These are phyloP conservation scores for Euplexia lucipara DNA, from an alignment of 2,888 invertebrate species.

Conservation along the genomic window DNA sequence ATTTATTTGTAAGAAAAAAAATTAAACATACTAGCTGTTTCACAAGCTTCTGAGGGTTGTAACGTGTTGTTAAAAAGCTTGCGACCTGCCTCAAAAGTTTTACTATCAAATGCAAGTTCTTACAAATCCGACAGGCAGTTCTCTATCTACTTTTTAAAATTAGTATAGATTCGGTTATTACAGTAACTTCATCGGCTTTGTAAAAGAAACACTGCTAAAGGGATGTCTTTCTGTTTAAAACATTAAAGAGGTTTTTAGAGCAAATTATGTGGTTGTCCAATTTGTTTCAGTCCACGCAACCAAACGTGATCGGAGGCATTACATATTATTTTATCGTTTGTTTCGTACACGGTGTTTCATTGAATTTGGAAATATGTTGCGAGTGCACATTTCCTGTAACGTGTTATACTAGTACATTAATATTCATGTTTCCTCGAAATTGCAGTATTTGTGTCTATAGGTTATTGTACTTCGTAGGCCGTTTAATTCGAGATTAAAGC, in stretches of 20 bases:
- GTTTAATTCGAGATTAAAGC: conserved; percentile 11
- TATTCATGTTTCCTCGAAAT: conserved; percentile 55
- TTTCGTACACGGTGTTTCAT: conserved; percentile 43
- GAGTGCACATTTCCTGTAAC: conserved; percentile 52
- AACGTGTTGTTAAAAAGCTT: too few species aligned
- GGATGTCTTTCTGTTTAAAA: neutral
- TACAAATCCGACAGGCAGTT: too few species aligned
- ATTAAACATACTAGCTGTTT: too few species aligned
- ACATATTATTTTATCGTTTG: conserved; percentile 52
- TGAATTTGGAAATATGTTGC: conserved; percentile 53
- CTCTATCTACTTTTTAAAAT: too few species aligned
- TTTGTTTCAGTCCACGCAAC: conserved; percentile 34
- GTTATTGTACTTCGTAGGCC: conserved; percentile 39
- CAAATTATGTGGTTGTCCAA: conserved; percentile 11
- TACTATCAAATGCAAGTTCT: too few species aligned
- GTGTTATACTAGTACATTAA: conserved; percentile 35
- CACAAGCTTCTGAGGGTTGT: too few species aligned
- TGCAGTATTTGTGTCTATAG: conserved; percentile 43
- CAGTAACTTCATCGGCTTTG: neutral
- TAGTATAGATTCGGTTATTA: neutral
- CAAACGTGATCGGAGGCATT: conserved; percentile 27
- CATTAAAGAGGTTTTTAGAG: conserved; percentile 10
- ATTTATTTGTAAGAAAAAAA: neutral
- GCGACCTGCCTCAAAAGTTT: too few species aligned
- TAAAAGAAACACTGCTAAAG: neutral